These are phyloP conservation scores for Todiramphus saurophagus DNA, from an alignment of 2,113 vertebrate species.

Conservation along the genomic window DNA sequence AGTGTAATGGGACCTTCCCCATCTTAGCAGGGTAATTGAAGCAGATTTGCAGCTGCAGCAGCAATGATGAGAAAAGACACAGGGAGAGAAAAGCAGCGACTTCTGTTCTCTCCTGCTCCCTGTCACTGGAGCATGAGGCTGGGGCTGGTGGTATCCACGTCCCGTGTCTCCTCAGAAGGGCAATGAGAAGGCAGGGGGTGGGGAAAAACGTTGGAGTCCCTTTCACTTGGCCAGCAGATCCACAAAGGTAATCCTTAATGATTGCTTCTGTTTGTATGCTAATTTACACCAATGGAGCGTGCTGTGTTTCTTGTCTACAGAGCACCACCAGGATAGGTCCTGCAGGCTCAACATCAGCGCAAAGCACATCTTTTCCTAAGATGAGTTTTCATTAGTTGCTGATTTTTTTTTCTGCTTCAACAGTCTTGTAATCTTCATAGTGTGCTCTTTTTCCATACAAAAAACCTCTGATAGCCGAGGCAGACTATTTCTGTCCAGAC, in stretches of 20 bases:
- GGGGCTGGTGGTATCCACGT: neutral
- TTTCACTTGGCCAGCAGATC: neutral
- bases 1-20: neutral
- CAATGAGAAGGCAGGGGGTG: accelerated
- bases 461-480: neutral
- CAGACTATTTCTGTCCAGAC: neutral
- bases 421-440: neutral
- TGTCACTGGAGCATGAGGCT: accelerated
- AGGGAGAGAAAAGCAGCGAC: accelerated
- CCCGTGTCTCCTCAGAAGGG: neutral
- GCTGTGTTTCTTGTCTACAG: neutral
- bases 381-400: neutral
- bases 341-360: neutral
- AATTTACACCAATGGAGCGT: neutral
- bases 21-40: neutral
- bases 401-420: neutral
- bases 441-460: neutral
- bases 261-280: neutral
- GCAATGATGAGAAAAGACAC: neutral
- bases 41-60: neutral
- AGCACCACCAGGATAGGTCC: neutral
- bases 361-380: neutral
- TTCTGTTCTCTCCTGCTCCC: neutral
- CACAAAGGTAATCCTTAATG: neutral
- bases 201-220: neutral